Percentiles rank a stretch among this genome's conserved stretches.
Evolutionary conservation across 2,113 vertebrate species (phyloP).

Genomic region (Chloropsis cyanopogon): DNA sequence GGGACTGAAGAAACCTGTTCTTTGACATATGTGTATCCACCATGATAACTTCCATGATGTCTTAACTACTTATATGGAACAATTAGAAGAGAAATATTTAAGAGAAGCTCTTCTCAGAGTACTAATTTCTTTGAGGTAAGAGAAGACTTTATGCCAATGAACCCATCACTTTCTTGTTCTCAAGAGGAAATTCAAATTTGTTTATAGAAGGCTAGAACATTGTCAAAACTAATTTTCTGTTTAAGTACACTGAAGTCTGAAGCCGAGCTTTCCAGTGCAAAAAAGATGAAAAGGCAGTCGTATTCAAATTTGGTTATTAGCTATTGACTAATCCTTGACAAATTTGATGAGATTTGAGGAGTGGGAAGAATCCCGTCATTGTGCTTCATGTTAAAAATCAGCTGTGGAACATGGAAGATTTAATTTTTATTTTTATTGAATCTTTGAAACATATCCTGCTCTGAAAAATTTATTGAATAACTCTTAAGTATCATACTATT

Average conservation of each 20-base stretch:
- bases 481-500: background rate
- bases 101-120: background rate
- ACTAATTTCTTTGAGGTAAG: background rate
- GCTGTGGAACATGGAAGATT: background rate
- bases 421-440: background rate
- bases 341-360: background rate
- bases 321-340: background rate
- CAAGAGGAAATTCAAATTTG: background rate
- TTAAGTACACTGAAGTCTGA: background rate
- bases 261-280: background rate
- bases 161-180: background rate
- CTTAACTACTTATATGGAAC: background rate
- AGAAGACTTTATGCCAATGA: background rate
- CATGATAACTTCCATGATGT: background rate
- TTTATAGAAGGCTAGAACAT: background rate
- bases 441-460: background rate
- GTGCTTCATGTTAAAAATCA: background rate
- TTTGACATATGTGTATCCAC: background rate
- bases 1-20: background rate
- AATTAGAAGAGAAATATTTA: background rate
- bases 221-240: background rate
- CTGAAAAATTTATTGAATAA: background rate
- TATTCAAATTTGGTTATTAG: background rate
- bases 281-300: background rate
- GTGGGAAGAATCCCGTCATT: background rate